Conservation (phyloP, 2,797 vertebrate genomes). For the Atherinosoma microstoma region DNA sequence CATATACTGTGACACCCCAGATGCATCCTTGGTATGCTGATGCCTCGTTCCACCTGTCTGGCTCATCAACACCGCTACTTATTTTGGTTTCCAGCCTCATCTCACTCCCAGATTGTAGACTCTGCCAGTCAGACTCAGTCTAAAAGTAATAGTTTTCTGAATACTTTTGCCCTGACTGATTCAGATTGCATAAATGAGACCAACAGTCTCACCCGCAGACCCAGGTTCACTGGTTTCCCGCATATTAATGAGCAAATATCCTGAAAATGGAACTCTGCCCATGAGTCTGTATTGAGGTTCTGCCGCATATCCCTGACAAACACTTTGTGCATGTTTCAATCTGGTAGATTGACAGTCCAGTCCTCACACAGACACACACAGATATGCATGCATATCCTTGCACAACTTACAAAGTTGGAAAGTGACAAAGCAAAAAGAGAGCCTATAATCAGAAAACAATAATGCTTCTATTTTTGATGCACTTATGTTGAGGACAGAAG, state of each 20-base stretch:
- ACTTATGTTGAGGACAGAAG: too few species aligned
- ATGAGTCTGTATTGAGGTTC: too few species aligned
- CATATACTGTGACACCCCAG: slow-evolving; percentile 5
- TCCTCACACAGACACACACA: neutral
- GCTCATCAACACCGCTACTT: neutral
- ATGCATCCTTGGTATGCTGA: neutral
- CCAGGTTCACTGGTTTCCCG: too few species aligned
- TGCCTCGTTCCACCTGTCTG: neutral
- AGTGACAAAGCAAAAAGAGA: neutral
- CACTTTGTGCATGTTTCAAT: neutral
- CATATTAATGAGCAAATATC: too few species aligned
- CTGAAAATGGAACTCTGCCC: too few species aligned
- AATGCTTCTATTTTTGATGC: too few species aligned
- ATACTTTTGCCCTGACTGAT: too few species aligned
- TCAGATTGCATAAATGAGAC: too few species aligned
- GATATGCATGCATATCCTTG: neutral
- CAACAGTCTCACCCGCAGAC: too few species aligned
- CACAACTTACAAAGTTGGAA: neutral
- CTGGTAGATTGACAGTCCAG: neutral
- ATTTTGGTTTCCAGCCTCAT: neutral
- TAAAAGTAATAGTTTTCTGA: too few species aligned
- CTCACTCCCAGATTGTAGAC: neutral
- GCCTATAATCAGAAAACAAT: too few species aligned
- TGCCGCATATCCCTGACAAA: neutral
- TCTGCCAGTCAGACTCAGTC: too few species aligned